Conservation (phyloP, 2,888 invertebrate species). For the Hololepta plana region DNA sequence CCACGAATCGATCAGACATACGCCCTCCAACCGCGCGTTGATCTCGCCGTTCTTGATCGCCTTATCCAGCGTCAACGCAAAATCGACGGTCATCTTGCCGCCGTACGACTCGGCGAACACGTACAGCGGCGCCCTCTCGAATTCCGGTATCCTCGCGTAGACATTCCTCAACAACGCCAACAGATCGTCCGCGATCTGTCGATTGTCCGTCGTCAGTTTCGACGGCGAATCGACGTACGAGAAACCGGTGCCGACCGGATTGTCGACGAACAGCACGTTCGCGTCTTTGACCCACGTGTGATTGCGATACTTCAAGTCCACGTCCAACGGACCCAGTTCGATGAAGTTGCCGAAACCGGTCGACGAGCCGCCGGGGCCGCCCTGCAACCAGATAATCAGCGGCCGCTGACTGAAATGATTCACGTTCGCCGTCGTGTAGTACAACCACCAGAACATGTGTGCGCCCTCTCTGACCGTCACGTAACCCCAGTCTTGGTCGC, state of each 20-base stretch:
- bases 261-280: conserved; percentile 71
- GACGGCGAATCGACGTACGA: conserved; percentile 47
- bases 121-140: conserved; percentile 34
- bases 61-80: conserved; percentile 27
- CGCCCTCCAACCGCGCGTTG: conserved; percentile 51
- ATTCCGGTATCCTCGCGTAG: conserved; percentile 30
- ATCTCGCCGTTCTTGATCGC: conserved; percentile 12
- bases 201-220: conserved; percentile 34
- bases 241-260: conserved; percentile 74
- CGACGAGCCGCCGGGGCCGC: conserved; percentile 52
- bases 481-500: conserved; percentile 56
- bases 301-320: conserved; percentile 45
- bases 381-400: conserved; percentile 75
- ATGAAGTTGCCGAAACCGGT: conserved; percentile 64
- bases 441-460: conserved; percentile 79
- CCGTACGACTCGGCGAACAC: conserved; percentile 48
- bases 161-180: conserved; percentile 31
- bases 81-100: conserved; percentile 46
- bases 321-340: conserved; percentile 54
- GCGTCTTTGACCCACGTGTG: conserved; percentile 64
- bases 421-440: conserved; percentile 43
- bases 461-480: conserved; percentile 54
- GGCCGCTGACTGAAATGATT: conserved; percentile 44
- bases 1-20: conserved; percentile 80
- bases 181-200: conserved; percentile 39